Percentiles rank a stretch among this genome's conserved stretches.
Evolutionary conservation across 2,113 vertebrate species (phyloP).

Genomic region (Damaliscus lunatus): DNA sequence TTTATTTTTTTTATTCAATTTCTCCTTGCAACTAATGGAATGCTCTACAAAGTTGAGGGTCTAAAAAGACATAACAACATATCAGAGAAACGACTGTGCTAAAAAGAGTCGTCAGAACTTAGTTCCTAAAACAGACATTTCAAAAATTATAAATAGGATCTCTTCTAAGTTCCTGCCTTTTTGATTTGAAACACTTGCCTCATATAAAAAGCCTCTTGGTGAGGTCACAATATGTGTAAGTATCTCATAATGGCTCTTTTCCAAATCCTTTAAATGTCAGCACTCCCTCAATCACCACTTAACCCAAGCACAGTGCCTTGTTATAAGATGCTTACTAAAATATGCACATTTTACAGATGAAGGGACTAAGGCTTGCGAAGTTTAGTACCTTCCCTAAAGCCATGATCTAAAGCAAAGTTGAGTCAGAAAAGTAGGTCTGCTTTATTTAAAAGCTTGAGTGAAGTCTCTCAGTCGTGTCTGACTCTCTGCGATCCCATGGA

Average conservation of each 20-base stretch:
- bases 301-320: background rate
- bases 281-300: no score
- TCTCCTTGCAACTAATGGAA: constrained; percentile 98
- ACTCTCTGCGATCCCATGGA: no score
- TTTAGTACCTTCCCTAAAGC: background rate
- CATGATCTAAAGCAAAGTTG: background rate
- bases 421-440: background rate
- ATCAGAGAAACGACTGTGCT: background rate
- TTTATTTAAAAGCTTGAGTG: background rate
- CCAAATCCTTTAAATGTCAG: background rate
- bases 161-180: background rate
- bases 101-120: background rate
- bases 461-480: no score
- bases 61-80: constrained; percentile 75
- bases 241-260: background rate
- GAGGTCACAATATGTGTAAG: background rate
- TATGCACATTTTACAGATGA: background rate
- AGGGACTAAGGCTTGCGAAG: background rate
- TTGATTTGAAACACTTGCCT: background rate
- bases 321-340: background rate
- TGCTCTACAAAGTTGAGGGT: constrained; percentile 98
- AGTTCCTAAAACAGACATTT: constrained; percentile 8
- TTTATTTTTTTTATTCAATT: constrained; percentile 99
- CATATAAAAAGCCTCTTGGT: background rate
- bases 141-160: background rate